Evolutionary conservation across 2,113 vertebrate genomes (phyloP), one percentile per base, ranked within the genome.

Genomic region (Eublepharis macularius): DNA sequence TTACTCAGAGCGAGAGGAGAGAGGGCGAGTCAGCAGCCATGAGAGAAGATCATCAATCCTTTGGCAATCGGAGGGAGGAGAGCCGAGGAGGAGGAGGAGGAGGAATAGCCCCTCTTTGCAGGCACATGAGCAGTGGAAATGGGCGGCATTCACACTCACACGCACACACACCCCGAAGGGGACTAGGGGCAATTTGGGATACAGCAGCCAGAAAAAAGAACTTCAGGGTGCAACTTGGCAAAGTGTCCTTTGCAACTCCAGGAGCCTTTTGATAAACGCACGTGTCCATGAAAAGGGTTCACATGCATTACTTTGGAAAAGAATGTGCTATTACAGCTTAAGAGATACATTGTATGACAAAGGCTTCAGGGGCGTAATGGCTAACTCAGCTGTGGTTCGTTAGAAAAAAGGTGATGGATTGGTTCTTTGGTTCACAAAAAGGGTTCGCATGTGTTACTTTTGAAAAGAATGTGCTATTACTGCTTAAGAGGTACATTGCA

Each of bases 1-100:
- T 4, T 83, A 69, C 92, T 72, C 83, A 11, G 84, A 54, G 82
- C 85, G 49, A 83, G 12, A 63, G 45, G 45, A 49, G 51, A 32
- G 0, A 13, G n/a, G 54, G 49, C 47, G 34, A 45, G 65, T 45
- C 74, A 63, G 21, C 54, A 65, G n/a, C 39, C 83, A n/a, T 0
- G 17, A 2, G 70, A 68, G 4, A 45, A 60, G 0, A 69, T 26
- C 91, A 3, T 26, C 91, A 3, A 69, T 84, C 83, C 72, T 83
- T 66, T 73, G 49, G 88, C 84, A 36, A 36, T 6, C 51, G 41
- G 72, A 13, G 83, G 54, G 77, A 2, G 41, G 87, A 86, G 66
- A 29, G 66, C 51, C 66, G 63, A 66, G 86, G 79, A 68, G 45
- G 11, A 6, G 81, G 57, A 47, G 89, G 87, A 85, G 65, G 34